Evolutionary conservation across 2,888 invertebrate species (phyloP).

Genomic region (Lasioglossum marginatum): DNA sequence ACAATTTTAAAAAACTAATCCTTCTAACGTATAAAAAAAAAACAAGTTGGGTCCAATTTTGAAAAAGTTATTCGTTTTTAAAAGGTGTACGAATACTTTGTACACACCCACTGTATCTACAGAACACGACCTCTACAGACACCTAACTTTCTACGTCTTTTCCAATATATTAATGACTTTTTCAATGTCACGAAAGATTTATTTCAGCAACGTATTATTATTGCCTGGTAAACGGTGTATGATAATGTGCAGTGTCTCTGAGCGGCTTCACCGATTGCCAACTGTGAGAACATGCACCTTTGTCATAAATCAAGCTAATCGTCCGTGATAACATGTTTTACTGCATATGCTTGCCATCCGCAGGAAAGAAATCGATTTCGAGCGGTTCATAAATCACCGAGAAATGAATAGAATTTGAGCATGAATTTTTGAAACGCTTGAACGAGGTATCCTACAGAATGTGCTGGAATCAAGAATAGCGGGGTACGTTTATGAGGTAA

Average conservation of each 20-base stretch:
- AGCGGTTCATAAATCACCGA: neutral
- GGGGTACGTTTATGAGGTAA: slow-evolving; percentile 36
- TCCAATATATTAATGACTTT: neutral
- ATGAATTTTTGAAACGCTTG: neutral
- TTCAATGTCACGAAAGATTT: neutral
- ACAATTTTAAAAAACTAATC: too few species aligned
- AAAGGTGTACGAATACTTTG: too few species aligned
- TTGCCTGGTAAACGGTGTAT: neutral
- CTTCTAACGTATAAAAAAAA: too few species aligned
- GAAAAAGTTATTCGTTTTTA: too few species aligned
- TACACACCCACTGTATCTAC: too few species aligned
- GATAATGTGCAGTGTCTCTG: neutral
- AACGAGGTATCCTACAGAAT: neutral
- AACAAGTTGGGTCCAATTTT: too few species aligned
- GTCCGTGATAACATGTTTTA: neutral
- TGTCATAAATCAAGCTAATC: neutral
- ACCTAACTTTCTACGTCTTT: slow-evolving; percentile 16
- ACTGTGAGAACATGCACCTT: neutral
- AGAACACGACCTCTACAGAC: neutral
- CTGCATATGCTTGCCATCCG: neutral
- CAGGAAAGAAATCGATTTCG: neutral
- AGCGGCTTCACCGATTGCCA: neutral
- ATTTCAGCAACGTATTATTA: slow-evolving; percentile 2
- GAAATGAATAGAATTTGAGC: neutral
- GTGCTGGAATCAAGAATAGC: slow-evolving; percentile 4